A percentile compares a stretch with the other conserved stretches of the same genome.
Evolutionary conservation across 2,888 invertebrate species (phyloP).

Genomic region (Noctua janthe): DNA sequence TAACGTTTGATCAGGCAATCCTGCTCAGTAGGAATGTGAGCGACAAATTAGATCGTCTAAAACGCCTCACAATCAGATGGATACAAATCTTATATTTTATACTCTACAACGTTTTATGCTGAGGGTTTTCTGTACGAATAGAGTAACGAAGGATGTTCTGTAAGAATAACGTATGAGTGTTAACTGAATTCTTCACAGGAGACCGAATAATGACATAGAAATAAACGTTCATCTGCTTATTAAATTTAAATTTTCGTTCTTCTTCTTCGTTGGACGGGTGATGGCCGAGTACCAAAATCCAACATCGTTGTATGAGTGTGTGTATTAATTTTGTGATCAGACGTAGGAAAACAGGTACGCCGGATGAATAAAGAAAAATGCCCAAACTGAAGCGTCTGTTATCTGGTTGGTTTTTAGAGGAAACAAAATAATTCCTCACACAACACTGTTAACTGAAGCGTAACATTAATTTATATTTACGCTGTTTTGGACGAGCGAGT

Average conservation of each 20-base stretch:
- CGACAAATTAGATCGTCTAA: conserved; percentile 34
- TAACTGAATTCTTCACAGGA: background rate
- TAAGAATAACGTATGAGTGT: background rate
- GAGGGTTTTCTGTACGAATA: background rate
- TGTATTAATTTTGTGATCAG: too few relatives aligned
- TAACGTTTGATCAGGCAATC: conserved; percentile 11
- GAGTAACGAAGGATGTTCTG: background rate
- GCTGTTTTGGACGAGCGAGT: background rate
- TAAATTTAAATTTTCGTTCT: background rate
- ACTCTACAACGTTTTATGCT: conserved; percentile 6
- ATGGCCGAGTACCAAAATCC: background rate
- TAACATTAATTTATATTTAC: background rate
- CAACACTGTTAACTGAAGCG: background rate
- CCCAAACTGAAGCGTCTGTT: background rate
- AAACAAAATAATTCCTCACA: background rate
- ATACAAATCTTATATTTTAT: conserved; percentile 17
- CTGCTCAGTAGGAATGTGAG: background rate
- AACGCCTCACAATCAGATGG: conserved; percentile 23
- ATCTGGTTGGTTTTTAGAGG: background rate
- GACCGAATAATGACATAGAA: background rate
- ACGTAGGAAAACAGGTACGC: too few relatives aligned
- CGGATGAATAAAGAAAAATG: too few relatives aligned
- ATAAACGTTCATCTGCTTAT: background rate
- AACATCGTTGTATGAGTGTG: background rate
- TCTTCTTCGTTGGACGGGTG: too few relatives aligned